These are phyloP conservation scores for Drosophila fuyamai DNA, from an alignment of 1,140 invertebrate genomes.

Conservation along the genomic window DNA sequence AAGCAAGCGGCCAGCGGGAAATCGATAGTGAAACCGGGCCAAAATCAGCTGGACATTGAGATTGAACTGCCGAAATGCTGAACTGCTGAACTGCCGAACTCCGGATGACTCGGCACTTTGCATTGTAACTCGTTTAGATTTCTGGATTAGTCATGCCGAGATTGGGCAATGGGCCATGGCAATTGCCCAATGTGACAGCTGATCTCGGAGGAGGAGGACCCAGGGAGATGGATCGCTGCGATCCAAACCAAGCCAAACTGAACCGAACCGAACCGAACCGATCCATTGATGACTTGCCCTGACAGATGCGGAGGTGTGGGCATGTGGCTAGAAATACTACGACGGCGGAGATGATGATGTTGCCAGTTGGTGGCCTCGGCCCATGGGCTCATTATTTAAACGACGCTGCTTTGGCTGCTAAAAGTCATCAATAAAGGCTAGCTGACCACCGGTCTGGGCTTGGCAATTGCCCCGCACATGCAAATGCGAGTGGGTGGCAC, in stretches of 20 bases:
- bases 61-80: slow-evolving; percentile 1
- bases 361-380: slow-evolving; percentile 41
- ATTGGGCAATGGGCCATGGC: slow-evolving; percentile 61
- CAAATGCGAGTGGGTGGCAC: slow-evolving; percentile 79
- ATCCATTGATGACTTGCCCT: slow-evolving; percentile 73
- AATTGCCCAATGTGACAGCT: slow-evolving; percentile 70
- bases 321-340: slow-evolving; percentile 13
- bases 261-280: slow-evolving; percentile 9
- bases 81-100: background rate
- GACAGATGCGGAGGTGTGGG: slow-evolving; percentile 60
- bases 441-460: slow-evolving; percentile 72
- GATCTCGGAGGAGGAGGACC: slow-evolving; percentile 33
- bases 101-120: slow-evolving; percentile 58
- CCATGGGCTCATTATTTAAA: slow-evolving; percentile 79
- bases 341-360: slow-evolving; percentile 40
- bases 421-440: slow-evolving; percentile 76
- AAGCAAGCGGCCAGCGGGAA: slow-evolving; percentile 53
- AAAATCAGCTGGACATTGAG: slow-evolving; percentile 45
- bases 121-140: slow-evolving; percentile 29
- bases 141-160: slow-evolving; percentile 65
- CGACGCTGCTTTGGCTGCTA: slow-evolving; percentile 77
- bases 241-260: background rate
- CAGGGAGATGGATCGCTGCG: slow-evolving; percentile 41
- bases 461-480: slow-evolving; percentile 69
- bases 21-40: slow-evolving; percentile 58